phyloP scores from a whole-genome alignment of 2,113 vertebrate species.

The Platanista minor region DNA sequence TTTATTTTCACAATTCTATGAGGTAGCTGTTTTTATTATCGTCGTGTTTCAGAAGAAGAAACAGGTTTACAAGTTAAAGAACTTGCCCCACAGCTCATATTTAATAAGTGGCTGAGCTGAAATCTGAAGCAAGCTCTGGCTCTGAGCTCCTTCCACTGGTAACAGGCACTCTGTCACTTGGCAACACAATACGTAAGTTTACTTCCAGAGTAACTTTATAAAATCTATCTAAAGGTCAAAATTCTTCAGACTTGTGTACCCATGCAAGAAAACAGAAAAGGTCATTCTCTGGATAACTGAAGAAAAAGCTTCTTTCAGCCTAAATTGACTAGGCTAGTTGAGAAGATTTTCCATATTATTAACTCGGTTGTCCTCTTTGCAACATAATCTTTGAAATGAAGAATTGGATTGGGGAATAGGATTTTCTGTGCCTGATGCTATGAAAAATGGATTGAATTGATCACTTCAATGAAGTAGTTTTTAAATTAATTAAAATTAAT shows the following conservation, averaged over 20 bases:
- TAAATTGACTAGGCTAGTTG: neutral
- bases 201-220: neutral
- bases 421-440: neutral
- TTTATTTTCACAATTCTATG: neutral
- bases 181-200: neutral
- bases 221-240: neutral
- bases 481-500: neutral
- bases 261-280: neutral
- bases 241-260: neutral
- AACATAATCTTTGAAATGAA: conserved; percentile 17
- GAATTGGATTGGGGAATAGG: neutral
- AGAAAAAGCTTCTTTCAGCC: neutral
- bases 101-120: neutral
- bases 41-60: neutral
- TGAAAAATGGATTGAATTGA: neutral
- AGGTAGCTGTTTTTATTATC: neutral
- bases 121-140: neutral
- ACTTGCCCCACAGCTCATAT: neutral
- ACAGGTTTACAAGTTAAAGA: neutral
- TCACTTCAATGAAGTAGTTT: neutral
- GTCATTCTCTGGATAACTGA: neutral
- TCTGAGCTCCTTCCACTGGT: neutral
- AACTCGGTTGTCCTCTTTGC: neutral
- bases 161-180: neutral
- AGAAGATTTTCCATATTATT: neutral